A percentile compares a stretch with the other conserved stretches of the same genome.
phyloP scores from a whole-genome alignment of 2,797 vertebrate genomes.

The Hybognathus amarus region DNA sequence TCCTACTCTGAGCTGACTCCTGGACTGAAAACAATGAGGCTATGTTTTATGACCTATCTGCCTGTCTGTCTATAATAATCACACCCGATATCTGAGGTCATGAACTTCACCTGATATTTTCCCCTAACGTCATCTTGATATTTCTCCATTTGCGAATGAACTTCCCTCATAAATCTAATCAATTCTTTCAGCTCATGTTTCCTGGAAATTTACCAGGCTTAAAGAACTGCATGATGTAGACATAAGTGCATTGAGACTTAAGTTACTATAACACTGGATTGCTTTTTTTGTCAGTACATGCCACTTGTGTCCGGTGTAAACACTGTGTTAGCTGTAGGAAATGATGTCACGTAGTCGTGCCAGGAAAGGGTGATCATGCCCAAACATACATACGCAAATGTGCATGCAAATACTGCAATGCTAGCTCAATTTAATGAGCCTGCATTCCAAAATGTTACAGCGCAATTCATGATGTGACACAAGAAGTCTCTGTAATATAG shows the following conservation, averaged over 20 bases:
- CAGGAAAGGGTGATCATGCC: background rate
- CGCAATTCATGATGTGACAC: background rate
- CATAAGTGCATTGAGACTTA: constrained; percentile 5
- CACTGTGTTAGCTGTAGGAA: background rate
- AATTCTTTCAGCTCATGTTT: background rate
- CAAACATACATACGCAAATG: background rate
- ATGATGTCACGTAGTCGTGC: background rate
- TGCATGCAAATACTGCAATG: background rate
- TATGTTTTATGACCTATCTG: constrained; percentile 4
- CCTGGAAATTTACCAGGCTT: constrained; percentile 26
- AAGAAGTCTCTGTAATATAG: background rate
- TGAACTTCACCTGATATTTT: background rate
- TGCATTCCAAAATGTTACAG: background rate
- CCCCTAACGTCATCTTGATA: background rate
- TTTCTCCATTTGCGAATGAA: background rate
- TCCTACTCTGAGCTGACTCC: background rate
- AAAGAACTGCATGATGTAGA: background rate
- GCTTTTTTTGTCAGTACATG: background rate
- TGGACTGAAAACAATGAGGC: background rate
- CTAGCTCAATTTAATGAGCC: background rate
- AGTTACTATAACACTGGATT: background rate
- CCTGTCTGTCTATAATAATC: constrained; percentile 5
- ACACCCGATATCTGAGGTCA: constrained; percentile 4
- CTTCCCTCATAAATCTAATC: constrained; percentile 8
- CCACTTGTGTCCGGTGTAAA: background rate